phyloP scores from a whole-genome alignment of 2,797 vertebrate species.

The Dromococcyx pavoninus region DNA sequence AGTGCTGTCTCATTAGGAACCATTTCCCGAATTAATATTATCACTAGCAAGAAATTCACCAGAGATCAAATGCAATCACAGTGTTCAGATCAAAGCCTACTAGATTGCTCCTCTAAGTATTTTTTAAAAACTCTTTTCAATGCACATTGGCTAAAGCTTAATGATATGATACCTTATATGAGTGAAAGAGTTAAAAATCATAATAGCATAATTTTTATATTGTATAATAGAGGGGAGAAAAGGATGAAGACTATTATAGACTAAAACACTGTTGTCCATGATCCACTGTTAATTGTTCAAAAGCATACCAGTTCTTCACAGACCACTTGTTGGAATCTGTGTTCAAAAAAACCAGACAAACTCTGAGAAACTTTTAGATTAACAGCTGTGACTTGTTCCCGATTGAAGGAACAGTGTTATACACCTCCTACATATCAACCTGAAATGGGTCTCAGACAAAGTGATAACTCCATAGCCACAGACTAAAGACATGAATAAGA shows the following conservation, averaged over 20 bases:
- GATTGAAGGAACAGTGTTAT: not conserved
- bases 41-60: not conserved
- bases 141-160: not conserved
- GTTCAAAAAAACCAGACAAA: not conserved
- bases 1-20: not conserved
- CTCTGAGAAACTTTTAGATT: not conserved
- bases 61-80: not conserved
- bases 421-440: fast-evolving
- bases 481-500: not conserved
- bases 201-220: not conserved
- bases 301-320: not conserved
- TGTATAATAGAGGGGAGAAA: not conserved
- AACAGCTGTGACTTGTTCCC: not conserved
- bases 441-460: not conserved
- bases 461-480: not conserved
- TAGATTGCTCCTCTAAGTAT: not conserved
- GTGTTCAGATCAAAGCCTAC: not conserved
- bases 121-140: not conserved
- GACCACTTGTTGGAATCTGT: not conserved
- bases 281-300: not conserved
- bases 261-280: not conserved
- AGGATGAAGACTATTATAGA: not conserved
- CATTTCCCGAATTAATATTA: not conserved
- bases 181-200: not conserved
- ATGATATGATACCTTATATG: not conserved